Percentiles rank a stretch among this genome's conserved stretches.
phyloP scores from a whole-genome alignment of 2,113 vertebrate species.

The Psophia crepitans region DNA sequence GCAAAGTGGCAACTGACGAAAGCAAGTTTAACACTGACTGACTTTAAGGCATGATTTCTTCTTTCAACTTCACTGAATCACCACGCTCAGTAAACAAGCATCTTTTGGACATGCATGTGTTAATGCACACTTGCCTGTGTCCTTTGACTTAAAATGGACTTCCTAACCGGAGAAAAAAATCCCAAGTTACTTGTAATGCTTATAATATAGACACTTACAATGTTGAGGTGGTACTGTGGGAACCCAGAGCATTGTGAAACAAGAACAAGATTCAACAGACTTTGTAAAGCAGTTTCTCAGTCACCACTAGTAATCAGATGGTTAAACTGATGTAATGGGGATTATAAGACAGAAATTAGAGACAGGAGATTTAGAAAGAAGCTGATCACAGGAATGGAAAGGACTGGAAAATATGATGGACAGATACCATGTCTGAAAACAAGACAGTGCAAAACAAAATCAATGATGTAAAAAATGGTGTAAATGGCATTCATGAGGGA shows the following conservation, averaged over 20 bases:
- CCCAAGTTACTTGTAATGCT: neutral
- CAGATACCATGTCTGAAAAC: neutral
- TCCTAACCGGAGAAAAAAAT: neutral
- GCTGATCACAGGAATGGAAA: neutral
- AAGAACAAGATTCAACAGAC: neutral
- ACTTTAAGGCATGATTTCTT: neutral
- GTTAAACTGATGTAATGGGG: neutral
- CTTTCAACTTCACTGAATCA: neutral
- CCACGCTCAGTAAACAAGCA: neutral
- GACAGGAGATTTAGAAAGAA: neutral
- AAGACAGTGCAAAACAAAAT: neutral
- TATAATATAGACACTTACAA: neutral
- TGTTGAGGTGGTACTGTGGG: neutral
- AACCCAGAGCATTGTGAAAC: neutral
- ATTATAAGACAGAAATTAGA: neutral
- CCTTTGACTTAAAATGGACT: neutral
- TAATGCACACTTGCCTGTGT: neutral
- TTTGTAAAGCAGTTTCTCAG: neutral
- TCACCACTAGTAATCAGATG: neutral
- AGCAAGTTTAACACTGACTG: neutral
- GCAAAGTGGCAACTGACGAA: neutral
- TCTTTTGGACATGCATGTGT: neutral
- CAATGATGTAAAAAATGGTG: neutral
- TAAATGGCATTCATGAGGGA: neutral
- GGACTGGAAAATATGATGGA: neutral